These are phyloP conservation scores for Lamprologus lemairii DNA, from an alignment of 2,113 vertebrate species.

Conservation along the genomic window DNA sequence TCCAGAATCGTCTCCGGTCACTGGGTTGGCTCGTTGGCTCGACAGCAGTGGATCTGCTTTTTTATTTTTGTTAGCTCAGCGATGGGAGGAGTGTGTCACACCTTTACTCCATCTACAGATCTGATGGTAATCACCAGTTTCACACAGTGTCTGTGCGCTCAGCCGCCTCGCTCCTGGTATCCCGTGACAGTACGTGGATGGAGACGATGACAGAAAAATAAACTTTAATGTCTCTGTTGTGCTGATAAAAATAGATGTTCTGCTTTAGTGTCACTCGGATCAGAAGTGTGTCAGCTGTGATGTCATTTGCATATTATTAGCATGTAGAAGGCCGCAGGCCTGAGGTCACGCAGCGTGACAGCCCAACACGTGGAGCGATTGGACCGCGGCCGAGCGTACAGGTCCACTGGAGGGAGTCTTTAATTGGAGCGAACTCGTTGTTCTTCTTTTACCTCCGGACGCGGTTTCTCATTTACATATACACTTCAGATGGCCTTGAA, in stretches of 20 bases:
- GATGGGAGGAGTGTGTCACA: not conserved
- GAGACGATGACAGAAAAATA: not conserved
- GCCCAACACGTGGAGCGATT: constrained; percentile 2
- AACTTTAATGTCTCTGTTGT: not conserved
- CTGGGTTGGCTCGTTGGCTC: not conserved
- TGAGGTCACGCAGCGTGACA: not conserved
- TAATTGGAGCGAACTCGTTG: constrained; percentile 17
- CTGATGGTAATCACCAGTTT: not conserved
- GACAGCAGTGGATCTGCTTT: accelerated
- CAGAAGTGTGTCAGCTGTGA: constrained; percentile 66
- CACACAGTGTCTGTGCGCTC: not conserved
- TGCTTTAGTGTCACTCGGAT: not conserved
- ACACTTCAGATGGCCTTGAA: not conserved
- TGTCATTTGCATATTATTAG: constrained; percentile 71
- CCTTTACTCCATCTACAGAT: not conserved
- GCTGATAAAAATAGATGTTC: not conserved
- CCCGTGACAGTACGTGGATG: not conserved
- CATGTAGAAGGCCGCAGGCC: constrained; percentile 62
- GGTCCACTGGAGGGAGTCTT: constrained; percentile 31
- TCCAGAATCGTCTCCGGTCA: not conserved
- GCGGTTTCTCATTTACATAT: not conserved
- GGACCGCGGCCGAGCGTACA: constrained; percentile 4
- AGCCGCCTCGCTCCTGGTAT: not conserved
- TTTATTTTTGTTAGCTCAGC: not conserved
- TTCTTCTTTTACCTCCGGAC: constrained; percentile 19